phyloP scores from a whole-genome alignment of 1,140 invertebrate genomes.

The Acromyrmex heyeri region DNA sequence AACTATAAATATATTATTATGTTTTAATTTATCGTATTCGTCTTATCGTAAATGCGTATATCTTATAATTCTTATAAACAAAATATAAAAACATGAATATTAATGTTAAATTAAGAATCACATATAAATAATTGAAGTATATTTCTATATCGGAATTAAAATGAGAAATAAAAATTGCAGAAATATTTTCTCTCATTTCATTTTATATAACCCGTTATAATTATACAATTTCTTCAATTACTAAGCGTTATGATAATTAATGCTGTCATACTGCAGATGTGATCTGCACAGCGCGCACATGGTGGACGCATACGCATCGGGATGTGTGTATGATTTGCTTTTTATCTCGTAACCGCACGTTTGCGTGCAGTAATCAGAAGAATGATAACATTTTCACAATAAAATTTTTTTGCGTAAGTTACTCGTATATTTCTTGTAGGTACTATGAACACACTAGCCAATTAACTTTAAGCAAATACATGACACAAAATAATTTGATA shows the following conservation, averaged over 20 bases:
- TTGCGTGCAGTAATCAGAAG: neutral
- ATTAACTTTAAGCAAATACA: neutral
- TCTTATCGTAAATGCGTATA: neutral
- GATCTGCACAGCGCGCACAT: slow-evolving; percentile 25
- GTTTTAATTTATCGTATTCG: neutral
- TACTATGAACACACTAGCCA: neutral
- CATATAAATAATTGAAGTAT: slow-evolving; percentile 4
- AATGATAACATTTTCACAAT: slow-evolving; percentile 7
- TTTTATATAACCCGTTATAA: too few relatives aligned
- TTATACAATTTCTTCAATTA: slow-evolving; percentile 18
- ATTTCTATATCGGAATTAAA: neutral
- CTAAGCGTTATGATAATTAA: slow-evolving; percentile 29
- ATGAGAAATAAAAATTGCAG: neutral
- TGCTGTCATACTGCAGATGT: slow-evolving; percentile 49
- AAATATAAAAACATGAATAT: neutral
- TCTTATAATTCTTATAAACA: neutral
- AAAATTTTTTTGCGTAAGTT: neutral
- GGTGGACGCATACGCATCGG: slow-evolving; percentile 12
- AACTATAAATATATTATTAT: neutral
- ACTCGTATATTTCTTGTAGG: neutral
- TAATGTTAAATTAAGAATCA: neutral
- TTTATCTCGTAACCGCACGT: slow-evolving; percentile 35
- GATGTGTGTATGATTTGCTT: neutral
- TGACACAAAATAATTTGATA: neutral
- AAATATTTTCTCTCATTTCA: neutral